Base-by-base conservation (phyloP, 1,140 invertebrate species). In the Cyrtorhinus lividipennis region DNA sequence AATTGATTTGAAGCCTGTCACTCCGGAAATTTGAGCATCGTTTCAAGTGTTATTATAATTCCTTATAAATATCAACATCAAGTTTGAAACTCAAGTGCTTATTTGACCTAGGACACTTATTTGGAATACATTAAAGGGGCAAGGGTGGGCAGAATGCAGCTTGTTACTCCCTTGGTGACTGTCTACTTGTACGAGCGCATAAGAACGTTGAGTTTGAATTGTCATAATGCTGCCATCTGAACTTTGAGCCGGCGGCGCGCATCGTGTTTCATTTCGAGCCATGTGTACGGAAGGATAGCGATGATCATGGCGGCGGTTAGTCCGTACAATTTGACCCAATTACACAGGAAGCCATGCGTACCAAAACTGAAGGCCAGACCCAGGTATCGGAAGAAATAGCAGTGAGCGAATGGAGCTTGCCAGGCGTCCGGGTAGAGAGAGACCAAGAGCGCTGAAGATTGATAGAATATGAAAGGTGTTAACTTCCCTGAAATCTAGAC, bases 351-450 rank as follows among this genome's bases (percentile, higher is more conserved):
- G 30, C 72, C 71, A 62, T 78, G 76, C 2, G 74, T 61, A 0
- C 66, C 69, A 66, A 77, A 77, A 5, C 75, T 71, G n/a, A 76
- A 27, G 5, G 72, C 69, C 13, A 76, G 61, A 13, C 76, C 76
- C 2, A 72, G 23, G 61, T 73, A 74, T 24, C 73, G 71, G 64
- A 75, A 76, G 59, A 76, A 75, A 20, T 70, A 69, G 15, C 71
- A 70, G 64, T 75, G 74, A n/a, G 74, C 73, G 63, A 78, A 73
- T 0, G 76, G 71, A 12, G 72, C 68, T 67, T 75, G 73, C 75
- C 75, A 78, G 45, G 71, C 69, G 59, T 78, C 75, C 0, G 71
- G 68, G 63, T 75, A 77, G 15, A 73, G 65, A 1, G 69, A 68
- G 12, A 75, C 74, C 27, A 77, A 59, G 53, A 77, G 66, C 27